These are phyloP conservation scores for Macrosteles quadrilineatus DNA, from an alignment of 1,140 invertebrate genomes.

Conservation along the genomic window DNA sequence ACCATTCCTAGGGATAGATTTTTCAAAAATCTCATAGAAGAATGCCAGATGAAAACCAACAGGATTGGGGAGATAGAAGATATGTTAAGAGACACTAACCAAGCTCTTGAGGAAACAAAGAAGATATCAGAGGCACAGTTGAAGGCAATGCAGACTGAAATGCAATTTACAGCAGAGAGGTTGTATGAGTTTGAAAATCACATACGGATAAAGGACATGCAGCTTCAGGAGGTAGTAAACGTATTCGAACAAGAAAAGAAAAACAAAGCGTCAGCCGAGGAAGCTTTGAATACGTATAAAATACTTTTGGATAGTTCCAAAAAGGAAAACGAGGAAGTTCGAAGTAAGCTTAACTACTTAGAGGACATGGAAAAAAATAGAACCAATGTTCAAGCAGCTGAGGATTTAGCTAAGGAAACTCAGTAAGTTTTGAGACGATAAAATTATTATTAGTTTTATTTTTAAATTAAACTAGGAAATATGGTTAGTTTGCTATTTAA, in stretches of 20 bases:
- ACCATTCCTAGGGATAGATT: conserved; percentile 13
- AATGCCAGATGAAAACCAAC: not conserved
- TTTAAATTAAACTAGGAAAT: too few species aligned
- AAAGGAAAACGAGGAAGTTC: not conserved
- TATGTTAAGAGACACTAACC: not conserved
- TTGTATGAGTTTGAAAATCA: conserved; percentile 12
- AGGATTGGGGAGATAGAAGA: not conserved
- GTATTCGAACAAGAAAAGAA: not conserved
- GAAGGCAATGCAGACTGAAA: conserved; percentile 8
- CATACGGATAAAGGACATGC: not conserved
- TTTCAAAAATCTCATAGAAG: conserved; percentile 15
- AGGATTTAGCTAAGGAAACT: not conserved
- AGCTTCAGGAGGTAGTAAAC: not conserved
- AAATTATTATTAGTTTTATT: not conserved
- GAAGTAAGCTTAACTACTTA: not conserved
- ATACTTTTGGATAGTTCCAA: not conserved
- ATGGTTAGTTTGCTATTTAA: too few species aligned
- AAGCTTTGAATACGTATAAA: not conserved
- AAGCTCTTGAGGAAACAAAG: conserved; percentile 1
- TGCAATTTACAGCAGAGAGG: not conserved
- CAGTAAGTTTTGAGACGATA: not conserved
- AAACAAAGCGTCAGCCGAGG: not conserved
- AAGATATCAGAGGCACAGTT: conserved; percentile 5
- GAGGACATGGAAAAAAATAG: conserved; percentile 8
- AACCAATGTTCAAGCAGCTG: not conserved